Evolutionary conservation across 2,888 invertebrate species (phyloP).

Genomic region (Netelia fuscicornis): DNA sequence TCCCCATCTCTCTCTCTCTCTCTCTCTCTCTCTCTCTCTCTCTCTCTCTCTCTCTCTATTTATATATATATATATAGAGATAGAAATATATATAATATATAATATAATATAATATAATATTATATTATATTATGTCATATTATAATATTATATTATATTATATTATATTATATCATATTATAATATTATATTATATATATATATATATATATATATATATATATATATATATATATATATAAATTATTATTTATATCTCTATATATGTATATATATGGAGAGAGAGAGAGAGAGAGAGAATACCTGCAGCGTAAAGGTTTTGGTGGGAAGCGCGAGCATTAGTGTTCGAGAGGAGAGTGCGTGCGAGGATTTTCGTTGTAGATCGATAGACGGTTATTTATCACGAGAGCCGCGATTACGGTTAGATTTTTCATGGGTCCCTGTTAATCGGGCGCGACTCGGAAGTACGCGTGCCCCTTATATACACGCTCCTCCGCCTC

Average conservation of each 20-base stretch:
- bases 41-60: no score
- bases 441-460: background rate
- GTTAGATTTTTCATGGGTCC: conserved; percentile 38
- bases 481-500: background rate
- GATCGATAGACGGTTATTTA: conserved; percentile 64
- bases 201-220: background rate
- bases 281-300: background rate
- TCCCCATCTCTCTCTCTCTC: no score
- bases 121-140: no score
- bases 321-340: no score
- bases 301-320: no score
- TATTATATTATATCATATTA: no score
- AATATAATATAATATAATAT: no score
- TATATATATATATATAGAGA: no score
- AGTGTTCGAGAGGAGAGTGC: background rate
- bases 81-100: no score
- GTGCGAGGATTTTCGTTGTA: conserved; percentile 42
- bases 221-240: conserved; percentile 26
- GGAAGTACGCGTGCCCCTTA: background rate
- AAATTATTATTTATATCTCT: background rate
- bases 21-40: no score
- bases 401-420: conserved; percentile 54
- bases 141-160: no score
- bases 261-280: conserved; percentile 5
- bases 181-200: no score